A percentile compares a stretch with the other conserved stretches of the same genome.
Evolutionary conservation across 2,113 vertebrate species (phyloP).

Genomic region (Fulmarus glacialis): DNA sequence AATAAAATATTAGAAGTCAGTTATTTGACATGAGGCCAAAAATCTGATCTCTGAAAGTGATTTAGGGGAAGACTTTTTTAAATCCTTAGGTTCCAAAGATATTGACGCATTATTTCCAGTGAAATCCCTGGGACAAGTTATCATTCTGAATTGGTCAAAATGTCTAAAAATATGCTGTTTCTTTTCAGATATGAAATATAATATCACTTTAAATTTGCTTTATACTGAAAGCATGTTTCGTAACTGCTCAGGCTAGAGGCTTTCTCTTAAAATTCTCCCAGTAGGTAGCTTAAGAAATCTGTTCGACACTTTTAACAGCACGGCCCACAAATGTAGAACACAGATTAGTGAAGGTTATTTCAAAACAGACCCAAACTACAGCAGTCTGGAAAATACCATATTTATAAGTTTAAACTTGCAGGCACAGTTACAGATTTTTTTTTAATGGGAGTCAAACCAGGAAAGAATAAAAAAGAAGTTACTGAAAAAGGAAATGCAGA

Average conservation of each 20-base stretch:
- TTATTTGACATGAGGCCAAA: neutral
- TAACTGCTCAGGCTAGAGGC: neutral
- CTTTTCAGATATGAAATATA: neutral
- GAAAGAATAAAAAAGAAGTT: slow-evolving; percentile 9
- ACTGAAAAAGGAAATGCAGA: slow-evolving; percentile 37
- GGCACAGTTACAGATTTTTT: neutral
- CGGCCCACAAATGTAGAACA: neutral
- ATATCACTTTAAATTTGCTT: neutral
- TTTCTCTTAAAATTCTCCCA: neutral
- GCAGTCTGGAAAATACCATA: neutral
- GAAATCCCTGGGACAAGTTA: neutral
- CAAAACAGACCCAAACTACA: neutral
- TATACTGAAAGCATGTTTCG: neutral
- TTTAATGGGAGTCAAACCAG: neutral
- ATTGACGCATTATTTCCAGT: neutral
- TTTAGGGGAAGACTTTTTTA: neutral
- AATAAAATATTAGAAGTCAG: neutral
- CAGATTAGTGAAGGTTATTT: neutral
- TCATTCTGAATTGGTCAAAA: neutral
- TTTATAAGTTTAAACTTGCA: neutral
- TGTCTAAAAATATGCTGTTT: neutral
- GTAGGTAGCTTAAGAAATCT: neutral
- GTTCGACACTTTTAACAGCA: neutral
- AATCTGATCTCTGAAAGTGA: neutral
- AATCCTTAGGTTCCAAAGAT: neutral